Evolutionary conservation across 2,797 vertebrate genomes (phyloP), one percentile per base, ranked within the genome.

Genomic region (Diplodus puntazzo): DNA sequence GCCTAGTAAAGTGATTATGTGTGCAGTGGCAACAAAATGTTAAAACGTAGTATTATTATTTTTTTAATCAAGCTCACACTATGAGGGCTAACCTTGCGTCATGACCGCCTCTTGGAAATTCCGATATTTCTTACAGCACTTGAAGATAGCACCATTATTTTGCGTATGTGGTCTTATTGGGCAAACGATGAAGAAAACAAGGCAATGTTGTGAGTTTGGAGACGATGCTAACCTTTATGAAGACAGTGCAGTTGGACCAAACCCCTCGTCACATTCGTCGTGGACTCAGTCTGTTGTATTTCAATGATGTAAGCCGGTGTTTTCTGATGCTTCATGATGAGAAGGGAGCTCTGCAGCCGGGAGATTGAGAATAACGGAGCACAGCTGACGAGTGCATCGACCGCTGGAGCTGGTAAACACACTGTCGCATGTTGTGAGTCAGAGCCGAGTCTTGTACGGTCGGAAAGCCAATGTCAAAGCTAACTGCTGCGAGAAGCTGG

Each of bases 101-200:
- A 11, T 11, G 20, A 7, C 1, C 1, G 1, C 0, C 45, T 2
- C 1, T 0, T 82, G 2, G 3, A 43, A 75, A 76, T 64, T 50
- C 6, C 50, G 10, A 80, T 2, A 21, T 77, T 77, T 71, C 13
- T 4, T 0, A 3, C 46, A 23, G 61, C 45, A 21, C 65, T 0
- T 83, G 57, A 89, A 93, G 10, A 59, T 52, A 67, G 10, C 89
- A 72, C 50, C 6, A 2, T 75, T 70, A 63, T 85, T 86, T 81
- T 73, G 60, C 77, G 60, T 84, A 27, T 75, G 68, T 64, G 72
- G n/a, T 86, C 73, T 61, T 61, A 46, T 5, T 30, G 64, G 62
- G 30, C 68, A 59, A 80, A 76, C 20, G 67, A 77, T 66, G 85
- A 78, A 82, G 83, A 88, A 68, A 88, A 80, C 80, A 86, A 21